Percentiles rank a stretch among this genome's conserved stretches.
These are phyloP conservation scores for Rallus crepitans DNA, from an alignment of 2,797 vertebrate species.

Conservation along the genomic window DNA sequence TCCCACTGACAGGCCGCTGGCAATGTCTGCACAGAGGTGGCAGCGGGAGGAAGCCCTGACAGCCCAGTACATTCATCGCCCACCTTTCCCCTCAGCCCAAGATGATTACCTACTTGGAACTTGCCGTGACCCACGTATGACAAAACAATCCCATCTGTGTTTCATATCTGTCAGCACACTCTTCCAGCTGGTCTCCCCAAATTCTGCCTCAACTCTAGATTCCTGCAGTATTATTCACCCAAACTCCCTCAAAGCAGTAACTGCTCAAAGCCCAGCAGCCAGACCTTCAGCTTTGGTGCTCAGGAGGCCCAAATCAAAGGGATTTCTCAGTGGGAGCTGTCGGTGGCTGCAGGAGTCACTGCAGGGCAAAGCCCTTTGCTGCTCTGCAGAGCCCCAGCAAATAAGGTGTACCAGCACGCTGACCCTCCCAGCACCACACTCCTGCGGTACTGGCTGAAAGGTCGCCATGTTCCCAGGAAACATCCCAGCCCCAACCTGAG, in stretches of 20 bases:
- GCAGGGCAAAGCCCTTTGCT: background rate
- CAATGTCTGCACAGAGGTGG: background rate
- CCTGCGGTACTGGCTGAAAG: background rate
- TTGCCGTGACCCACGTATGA: background rate
- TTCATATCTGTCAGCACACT: background rate
- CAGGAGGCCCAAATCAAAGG: background rate
- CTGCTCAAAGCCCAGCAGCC: background rate
- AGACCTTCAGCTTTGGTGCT: background rate
- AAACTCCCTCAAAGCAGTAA: background rate
- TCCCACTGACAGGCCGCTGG: background rate
- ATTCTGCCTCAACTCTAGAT: background rate
- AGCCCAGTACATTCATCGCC: background rate
- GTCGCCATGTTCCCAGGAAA: background rate
- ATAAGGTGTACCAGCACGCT: fast-evolving
- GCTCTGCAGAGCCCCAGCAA: background rate
- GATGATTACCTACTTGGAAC: background rate
- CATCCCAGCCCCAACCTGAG: background rate
- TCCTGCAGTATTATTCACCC: background rate
- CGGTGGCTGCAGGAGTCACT: background rate
- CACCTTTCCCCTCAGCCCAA: background rate
- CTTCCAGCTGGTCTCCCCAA: background rate
- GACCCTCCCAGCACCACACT: background rate
- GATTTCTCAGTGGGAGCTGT: background rate
- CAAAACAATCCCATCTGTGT: background rate
- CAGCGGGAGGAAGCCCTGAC: background rate